phyloP scores from a whole-genome alignment of 2,888 invertebrate genomes.

The Cosmopolites sordidus region DNA sequence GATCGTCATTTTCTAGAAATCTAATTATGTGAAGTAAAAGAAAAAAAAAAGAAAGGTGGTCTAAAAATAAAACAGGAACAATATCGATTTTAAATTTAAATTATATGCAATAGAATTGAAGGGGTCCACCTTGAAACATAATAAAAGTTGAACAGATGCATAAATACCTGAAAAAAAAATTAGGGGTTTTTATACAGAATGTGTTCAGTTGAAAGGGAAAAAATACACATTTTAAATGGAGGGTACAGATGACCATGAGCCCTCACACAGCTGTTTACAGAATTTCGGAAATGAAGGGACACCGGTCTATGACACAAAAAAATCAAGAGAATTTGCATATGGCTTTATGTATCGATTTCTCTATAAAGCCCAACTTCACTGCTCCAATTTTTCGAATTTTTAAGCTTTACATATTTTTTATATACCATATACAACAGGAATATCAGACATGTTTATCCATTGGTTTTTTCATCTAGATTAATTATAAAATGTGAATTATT shows the following conservation, averaged over 20 bases:
- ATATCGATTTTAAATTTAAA: slow-evolving; percentile 19
- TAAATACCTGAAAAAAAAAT: slow-evolving; percentile 42
- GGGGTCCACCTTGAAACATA: slow-evolving; percentile 18
- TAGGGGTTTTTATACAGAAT: slow-evolving; percentile 29
- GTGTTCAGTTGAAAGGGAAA: slow-evolving; percentile 17
- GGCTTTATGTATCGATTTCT: background rate
- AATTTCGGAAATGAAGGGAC: slow-evolving; percentile 46
- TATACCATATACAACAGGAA: too few species aligned
- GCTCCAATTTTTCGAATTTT: too few species aligned
- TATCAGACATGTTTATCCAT: too few species aligned
- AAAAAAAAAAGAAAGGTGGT: too few species aligned
- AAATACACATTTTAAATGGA: slow-evolving; percentile 23
- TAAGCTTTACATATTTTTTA: too few species aligned
- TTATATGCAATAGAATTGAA: slow-evolving; percentile 13
- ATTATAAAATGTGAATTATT: too few species aligned
- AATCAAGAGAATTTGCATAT: slow-evolving; percentile 43
- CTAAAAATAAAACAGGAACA: background rate
- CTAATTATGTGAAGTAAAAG: too few species aligned
- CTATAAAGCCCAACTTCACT: too few species aligned
- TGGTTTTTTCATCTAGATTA: too few species aligned
- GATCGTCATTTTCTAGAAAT: too few species aligned
- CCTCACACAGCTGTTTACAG: slow-evolving; percentile 46
- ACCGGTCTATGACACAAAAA: slow-evolving; percentile 37
- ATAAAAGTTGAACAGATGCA: slow-evolving; percentile 42
- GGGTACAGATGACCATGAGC: slow-evolving; percentile 25